These are phyloP conservation scores for Aldabrachelys gigantea DNA, from an alignment of 2,113 vertebrate genomes.

Conservation along the genomic window DNA sequence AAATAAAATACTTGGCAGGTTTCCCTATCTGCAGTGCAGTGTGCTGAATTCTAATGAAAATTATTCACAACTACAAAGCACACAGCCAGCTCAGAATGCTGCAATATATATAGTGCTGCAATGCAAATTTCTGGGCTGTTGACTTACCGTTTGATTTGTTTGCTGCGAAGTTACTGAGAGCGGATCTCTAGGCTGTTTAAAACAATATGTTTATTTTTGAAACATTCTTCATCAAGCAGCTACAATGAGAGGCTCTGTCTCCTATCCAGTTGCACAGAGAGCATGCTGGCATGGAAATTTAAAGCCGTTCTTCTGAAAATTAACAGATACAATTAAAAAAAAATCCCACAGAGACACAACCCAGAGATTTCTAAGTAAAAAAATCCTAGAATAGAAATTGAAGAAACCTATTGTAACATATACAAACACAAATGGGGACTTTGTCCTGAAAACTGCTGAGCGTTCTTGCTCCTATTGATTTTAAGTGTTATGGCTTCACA, in stretches of 20 bases:
- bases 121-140: neutral
- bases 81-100: conserved; percentile 20
- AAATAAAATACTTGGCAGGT: conserved; percentile 67
- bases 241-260: conserved; percentile 7
- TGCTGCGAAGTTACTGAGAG: conserved; percentile 42
- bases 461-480: neutral
- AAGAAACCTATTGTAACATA: neutral
- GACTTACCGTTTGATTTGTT: conserved; percentile 23
- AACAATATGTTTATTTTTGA: neutral
- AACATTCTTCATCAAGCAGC: neutral
- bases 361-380: neutral
- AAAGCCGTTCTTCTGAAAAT: neutral
- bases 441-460: neutral
- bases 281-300: conserved; percentile 5
- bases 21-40: conserved; percentile 30
- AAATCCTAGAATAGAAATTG: neutral
- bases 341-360: neutral
- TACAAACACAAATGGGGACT: neutral
- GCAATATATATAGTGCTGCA: conserved; percentile 36
- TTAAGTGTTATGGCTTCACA: neutral
- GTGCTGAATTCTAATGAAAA: conserved; percentile 65
- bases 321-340: neutral
- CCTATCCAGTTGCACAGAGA: neutral
- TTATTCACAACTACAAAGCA: conserved; percentile 51
- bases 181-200: conserved; percentile 16